Base-by-base conservation (phyloP, 2,797 vertebrate species). In the Onychomys leucogaster region DNA sequence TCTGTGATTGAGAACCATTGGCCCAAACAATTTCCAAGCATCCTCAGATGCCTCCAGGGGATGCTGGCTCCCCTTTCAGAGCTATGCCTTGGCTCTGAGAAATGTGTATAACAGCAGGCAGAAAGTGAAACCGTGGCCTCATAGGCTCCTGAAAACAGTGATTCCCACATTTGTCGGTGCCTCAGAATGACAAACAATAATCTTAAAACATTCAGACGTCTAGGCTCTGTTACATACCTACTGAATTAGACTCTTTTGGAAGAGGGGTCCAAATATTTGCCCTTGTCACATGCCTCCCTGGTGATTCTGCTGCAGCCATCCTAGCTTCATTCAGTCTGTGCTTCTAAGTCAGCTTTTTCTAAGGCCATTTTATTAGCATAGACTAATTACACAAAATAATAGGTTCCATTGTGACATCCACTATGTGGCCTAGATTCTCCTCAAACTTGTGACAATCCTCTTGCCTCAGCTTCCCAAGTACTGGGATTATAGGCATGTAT, bases 41-140 rank as follows among this genome's bases (percentile, higher is more conserved):
- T 85, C 87, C 1, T 80, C 65, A 95, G 78, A 67, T 86, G 75
- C 80, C 67, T 86, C 89, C 55, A 41, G 32, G 19, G 55, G 32
- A 23, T 92, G n/a, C 55, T 61, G 82, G 6, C 82, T 96, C n/a
- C 90, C 88, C 19, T 34, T 90, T 71, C 65, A 91, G 63, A 94
- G 84, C 21, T 11, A 2, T 81, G 69, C 6, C 12, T 90, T 94
- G 71, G n/a, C 75, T 96, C 82, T 73, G 80, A 91, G 63, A 32
- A 96, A 61, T 90, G 37, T 96, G 97, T 61, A 76, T 55, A 76
- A 75, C 37, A 49, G 87, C 89, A 86, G 55, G 80, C 43, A 96
- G 52, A 87, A 57, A 23, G 23, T 67, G 41, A n/a, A 88, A 76
- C 43, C 10, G 49, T 87, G 37, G 61, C 43, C 25, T 92, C 69